Evolutionary conservation across 2,113 vertebrate species (phyloP), one percentile per base, ranked within the genome.

Genomic region (Crypturellus undulatus): DNA sequence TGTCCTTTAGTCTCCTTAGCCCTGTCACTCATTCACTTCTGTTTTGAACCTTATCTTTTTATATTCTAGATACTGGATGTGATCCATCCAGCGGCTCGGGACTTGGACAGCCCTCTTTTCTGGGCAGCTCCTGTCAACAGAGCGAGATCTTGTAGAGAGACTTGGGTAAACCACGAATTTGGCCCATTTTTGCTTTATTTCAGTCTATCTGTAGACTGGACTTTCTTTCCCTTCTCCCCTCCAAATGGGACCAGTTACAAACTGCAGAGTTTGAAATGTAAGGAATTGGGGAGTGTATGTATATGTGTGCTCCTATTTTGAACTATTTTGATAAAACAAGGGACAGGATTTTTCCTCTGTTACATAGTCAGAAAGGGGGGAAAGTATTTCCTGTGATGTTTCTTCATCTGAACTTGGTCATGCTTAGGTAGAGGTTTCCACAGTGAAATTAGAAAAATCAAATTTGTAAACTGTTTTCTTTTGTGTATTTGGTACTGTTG

Each of bases 21-120:
- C 81, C 76, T 92, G 93, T 7, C 95, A 86, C 84, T 93, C 93
- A 81, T 26, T 79, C 54, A 45, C 72, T 76, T 81, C 64, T 4
- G 24, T 82, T 19, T 72, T 70, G 81, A 79, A 68, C 84, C 87
- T 73, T 30, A 90, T 49, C 68, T 64, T 67, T 91, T 65, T 52
- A 30, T 54, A 40, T 93, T 91, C 69, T 76, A 82, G 79, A 19
- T 87, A 73, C 1, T 92, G 91, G 69, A 18, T 95, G 88, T 82
- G 67, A 95, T 96, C 69, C 89, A 92, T 95, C 89, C 79, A 87
- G 34, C 45, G 54, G 24, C 49, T 43, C 83, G 21, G 84, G 86
- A 4, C 73, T 18, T 26, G 24, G 93, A 49, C 60, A 64, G 63
- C 38, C 63, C 45, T 49, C 11, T 90, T 91, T 95, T 73, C 65